Conservation (phyloP, 1,140 invertebrate genomes). For the Atta colombica region DNA sequence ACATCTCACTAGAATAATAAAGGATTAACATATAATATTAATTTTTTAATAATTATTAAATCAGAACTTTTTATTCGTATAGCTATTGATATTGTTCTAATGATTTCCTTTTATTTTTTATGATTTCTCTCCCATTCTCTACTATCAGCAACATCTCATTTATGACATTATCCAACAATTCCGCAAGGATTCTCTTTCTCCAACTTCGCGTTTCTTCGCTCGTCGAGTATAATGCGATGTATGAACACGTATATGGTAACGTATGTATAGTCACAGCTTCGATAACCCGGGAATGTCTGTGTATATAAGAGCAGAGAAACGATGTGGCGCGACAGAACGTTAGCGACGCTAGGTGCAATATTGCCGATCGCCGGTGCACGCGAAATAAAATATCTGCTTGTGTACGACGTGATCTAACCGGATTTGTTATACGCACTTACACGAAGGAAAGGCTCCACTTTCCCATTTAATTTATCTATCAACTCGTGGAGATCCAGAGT, state of each 20-base stretch:
- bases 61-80: not conserved
- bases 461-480: not conserved
- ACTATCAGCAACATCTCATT: not conserved
- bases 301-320: slow-evolving; percentile 31
- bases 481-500: not conserved
- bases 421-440: not conserved
- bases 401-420: not conserved
- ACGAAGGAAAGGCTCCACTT: not conserved
- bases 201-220: not conserved
- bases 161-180: slow-evolving; percentile 3
- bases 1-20: too few relatives aligned
- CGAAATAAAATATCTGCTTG: not conserved
- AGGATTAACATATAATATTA: not conserved
- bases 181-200: not conserved
- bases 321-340: slow-evolving; percentile 15
- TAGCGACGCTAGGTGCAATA: slow-evolving; percentile 21
- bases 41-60: not conserved
- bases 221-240: not conserved
- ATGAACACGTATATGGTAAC: not conserved
- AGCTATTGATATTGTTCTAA: not conserved
- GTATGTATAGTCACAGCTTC: not conserved
- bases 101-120: not conserved
- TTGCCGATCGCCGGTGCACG: not conserved
- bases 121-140: not conserved
- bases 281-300: slow-evolving; percentile 41